Base-by-base conservation (phyloP, 2,797 vertebrate species). In the Fistularia tabacaria region DNA sequence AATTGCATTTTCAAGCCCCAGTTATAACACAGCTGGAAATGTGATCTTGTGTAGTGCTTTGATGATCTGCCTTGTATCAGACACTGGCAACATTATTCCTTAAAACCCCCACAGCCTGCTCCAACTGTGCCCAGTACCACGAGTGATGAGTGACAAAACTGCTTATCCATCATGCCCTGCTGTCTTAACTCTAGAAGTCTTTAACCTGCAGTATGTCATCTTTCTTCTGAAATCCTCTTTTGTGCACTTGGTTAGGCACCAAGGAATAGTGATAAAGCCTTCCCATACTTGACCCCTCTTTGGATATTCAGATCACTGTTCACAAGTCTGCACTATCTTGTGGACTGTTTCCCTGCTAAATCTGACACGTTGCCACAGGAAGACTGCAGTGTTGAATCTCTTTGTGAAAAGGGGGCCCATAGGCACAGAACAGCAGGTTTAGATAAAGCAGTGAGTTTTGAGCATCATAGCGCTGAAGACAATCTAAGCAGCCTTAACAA, bases 41-140 rank as follows among this genome's bases (percentile, higher is more conserved):
- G 90, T 90, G 79, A 85, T 46, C 53, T 56, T 37, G 36, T 57
- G 40, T 59, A 3, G 42, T 54, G 43, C 59, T 45, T 12, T 81
- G 77, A 83, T 83, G 85, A 84, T 88, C 91, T 89, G 93, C 92
- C 93, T 94, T 94, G 92, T 93, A 93, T 92, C 91, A 90, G 89
- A 91, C 84, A 62, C 69, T 80, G 73, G 73, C 70, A 68, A 70
- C 4, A 36, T 48, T 52, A 50, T 67, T 72, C 56, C 54, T 49
- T 36, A 44, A 66, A 63, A 1, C 45, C 48, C 53, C 1, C 0
- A 40, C 50, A 43, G 1, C 44, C 60, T 63, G 69, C 60, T 56
- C 62, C 8, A 49, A 48, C 47, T 66, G 67, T 66, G 63, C 65
- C 43, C 51, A 65, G 57, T 71, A 59, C 74, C 60, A 69, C 38